Base-by-base conservation (phyloP, 2,797 vertebrate species). In the Eutrigla gurnardus region DNA sequence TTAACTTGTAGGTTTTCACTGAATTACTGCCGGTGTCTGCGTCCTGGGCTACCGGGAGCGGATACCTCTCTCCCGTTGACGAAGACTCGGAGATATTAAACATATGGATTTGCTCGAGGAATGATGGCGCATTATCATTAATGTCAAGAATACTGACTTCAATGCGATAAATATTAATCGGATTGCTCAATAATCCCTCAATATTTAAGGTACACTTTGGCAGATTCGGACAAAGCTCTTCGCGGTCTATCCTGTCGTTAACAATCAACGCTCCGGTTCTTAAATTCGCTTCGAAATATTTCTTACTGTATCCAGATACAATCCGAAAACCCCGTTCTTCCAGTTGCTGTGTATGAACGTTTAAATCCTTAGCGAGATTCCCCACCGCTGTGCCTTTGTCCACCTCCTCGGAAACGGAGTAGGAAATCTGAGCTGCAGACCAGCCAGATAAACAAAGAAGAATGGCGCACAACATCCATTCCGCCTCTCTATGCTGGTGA, bases 321-420 rank as follows among this genome's bases (percentile, higher is more conserved):
- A 94, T 88, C 50, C 87, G 90, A 82, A 95, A 91, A 72, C 67
- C 80, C 2, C 91, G 87, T 2, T 78, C 73, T 12, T 86, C 88
- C 53, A 94, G 61, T 49, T 93, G 87, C 25, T 86, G 86, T 32
- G 86, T 17, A 10, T 83, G 72, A 1, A 93, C 77, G 25, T 93
- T 93, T 50, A 93, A 84, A 85, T 94, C 93, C 80, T 92, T 92
- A 0, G 91, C 88, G 32, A 94, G 77, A 82, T 93, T 92, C 7
- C 94, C 94, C 67, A 96, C 91, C 39, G 93, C 81, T 4, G 93
- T 93, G 61, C 93, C 95, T 84, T 90, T 91, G 70, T 91, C 89
- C 70, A n/a, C 91, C 76, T 96, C 96, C 85, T 96, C 95, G 7
- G 88, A 87, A 78, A 96, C 90, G 1, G 91, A 90, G 87, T 95